phyloP scores from a whole-genome alignment of 1,140 invertebrate species.

The Drosophila parvula region DNA sequence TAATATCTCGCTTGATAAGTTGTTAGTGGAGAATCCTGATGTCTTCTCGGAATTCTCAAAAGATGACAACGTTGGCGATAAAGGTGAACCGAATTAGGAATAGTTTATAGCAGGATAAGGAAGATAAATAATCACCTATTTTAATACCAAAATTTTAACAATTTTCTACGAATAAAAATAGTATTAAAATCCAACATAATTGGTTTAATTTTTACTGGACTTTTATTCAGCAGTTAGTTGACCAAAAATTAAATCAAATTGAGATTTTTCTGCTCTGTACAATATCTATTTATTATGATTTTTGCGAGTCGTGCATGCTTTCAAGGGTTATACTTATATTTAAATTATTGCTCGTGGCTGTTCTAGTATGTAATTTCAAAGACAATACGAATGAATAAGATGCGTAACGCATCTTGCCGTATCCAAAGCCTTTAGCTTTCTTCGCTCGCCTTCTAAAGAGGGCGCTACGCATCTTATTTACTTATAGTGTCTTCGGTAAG shows the following conservation, averaged over 20 bases:
- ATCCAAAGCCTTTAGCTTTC: no score
- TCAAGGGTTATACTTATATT: conserved; percentile 27
- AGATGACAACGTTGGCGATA: fast-evolving
- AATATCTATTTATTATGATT: conserved; percentile 74
- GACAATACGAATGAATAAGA: background rate
- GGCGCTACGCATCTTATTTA: background rate
- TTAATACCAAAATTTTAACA: background rate
- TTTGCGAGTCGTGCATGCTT: conserved; percentile 43
- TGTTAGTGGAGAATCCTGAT: background rate
- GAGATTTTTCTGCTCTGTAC: conserved; percentile 56
- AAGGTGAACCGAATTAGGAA: background rate
- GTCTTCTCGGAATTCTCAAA: background rate
- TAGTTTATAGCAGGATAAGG: background rate
- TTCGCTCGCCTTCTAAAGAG: no score
- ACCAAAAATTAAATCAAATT: background rate
- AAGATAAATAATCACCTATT: background rate
- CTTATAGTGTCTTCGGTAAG: background rate
- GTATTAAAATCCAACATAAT: no score
- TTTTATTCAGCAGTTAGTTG: no score
- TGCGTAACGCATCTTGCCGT: background rate
- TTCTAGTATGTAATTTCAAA: conserved; percentile 41
- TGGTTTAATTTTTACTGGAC: no score
- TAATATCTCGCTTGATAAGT: no score
- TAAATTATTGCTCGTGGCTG: conserved; percentile 43
- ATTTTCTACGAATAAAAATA: background rate